Base-by-base conservation (phyloP, 2,888 invertebrate species). In the Eurytoma californica region DNA sequence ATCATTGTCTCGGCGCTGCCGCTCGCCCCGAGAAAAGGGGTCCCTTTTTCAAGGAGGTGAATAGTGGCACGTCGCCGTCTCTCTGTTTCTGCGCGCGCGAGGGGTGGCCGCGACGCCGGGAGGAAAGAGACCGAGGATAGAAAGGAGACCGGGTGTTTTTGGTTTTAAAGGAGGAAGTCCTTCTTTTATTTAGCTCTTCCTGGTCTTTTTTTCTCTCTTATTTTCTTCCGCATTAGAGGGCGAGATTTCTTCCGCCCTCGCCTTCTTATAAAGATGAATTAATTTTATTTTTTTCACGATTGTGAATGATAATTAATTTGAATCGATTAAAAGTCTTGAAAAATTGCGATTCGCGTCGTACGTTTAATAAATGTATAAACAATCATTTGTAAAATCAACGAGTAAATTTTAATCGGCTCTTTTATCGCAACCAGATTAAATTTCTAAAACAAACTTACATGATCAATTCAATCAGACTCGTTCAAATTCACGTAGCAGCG, bases 1-100 rank as follows among this genome's bases (percentile, higher is more conserved):
- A 90, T 89, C 89, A 90, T 90, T 90, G 90, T 90, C 87, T 89
- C 84, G 85, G 14, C 68, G 68, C 69, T 61, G 67, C 53, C 61
- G 78, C 82, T 81, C 82, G 82, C 74, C 82, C 83, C 84, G 82
- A 81, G 84, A 88, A 88, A 87, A 87, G 87, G 86, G 79, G 85
- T 87, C 84, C 72, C 24, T 85, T 86, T 84, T 84, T 80, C 83
- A 78, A 76, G 84, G 82, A 85, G 84, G 86, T 89, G 89, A 88
- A 88, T 89, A 87, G 88, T 85, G 85, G 84, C 69, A 47, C 67
- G 73, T 24, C 20, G 20, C 39, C 47, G 53, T 81, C 82, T 76
- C 66, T 73, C 58, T 49, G 20, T 66, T 16, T 55, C 24, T 53
- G 82, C 67, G 79, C 80, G 72, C 51, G 30, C 72, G 65, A 49